A percentile compares a stretch with the other conserved stretches of the same genome.
Conservation (phyloP, 1,140 invertebrate species). For the Drosophila pruinosa region DNA sequence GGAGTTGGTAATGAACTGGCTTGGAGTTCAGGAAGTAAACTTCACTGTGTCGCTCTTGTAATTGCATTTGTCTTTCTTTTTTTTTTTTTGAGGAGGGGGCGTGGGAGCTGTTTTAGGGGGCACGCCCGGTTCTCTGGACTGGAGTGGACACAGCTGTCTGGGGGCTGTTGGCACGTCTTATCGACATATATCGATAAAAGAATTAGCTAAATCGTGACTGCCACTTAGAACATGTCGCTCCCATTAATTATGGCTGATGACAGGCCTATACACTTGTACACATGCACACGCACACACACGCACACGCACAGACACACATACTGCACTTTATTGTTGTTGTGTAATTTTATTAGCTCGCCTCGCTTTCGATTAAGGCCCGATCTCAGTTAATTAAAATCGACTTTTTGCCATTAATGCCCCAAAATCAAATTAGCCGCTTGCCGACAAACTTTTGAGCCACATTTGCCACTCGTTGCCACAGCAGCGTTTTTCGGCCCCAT, state of each 20-base stretch:
- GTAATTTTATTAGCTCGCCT: conserved; percentile 71
- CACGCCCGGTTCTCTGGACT: background rate
- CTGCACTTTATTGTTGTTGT: conserved; percentile 14
- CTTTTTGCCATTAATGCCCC: conserved; percentile 77
- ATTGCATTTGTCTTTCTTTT: conserved; percentile 61
- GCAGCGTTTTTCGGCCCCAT: conserved; percentile 14
- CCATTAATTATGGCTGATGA: conserved; percentile 81
- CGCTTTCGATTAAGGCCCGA: conserved; percentile 60
- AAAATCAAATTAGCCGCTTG: conserved; percentile 69
- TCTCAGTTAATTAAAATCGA: conserved; percentile 79
- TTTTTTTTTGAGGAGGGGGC: background rate
- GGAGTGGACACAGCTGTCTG: conserved; percentile 29
- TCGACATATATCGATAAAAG: conserved; percentile 81
- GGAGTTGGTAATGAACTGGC: conserved; percentile 46
- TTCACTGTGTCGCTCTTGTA: conserved; percentile 29
- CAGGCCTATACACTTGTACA: conserved; percentile 36
- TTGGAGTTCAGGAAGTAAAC: background rate
- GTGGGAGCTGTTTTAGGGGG: background rate
- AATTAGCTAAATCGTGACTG: conserved; percentile 81
- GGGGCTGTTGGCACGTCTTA: conserved; percentile 56
- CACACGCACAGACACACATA: conserved; percentile 13
- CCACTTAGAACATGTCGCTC: conserved; percentile 74
- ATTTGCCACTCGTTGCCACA: conserved; percentile 16
- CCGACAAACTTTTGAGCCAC: conserved; percentile 35
- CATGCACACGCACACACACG: conserved; percentile 4